These are phyloP conservation scores for Columba janthina DNA, from an alignment of 2,113 vertebrate species.

Conservation along the genomic window DNA sequence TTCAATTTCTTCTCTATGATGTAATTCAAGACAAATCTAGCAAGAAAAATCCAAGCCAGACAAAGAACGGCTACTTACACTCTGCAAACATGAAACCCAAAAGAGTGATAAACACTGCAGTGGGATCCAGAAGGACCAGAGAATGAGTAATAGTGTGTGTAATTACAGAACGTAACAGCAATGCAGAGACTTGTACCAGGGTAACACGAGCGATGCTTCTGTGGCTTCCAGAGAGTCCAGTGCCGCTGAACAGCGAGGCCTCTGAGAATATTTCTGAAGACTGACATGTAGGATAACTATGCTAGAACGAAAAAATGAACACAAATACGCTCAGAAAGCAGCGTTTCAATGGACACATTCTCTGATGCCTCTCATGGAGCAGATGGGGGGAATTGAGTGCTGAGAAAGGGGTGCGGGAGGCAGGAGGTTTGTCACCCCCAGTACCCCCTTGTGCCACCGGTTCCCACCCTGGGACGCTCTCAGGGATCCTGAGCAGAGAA, in stretches of 20 bases:
- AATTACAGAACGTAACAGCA: neutral
- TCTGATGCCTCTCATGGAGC: neutral
- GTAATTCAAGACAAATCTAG: neutral
- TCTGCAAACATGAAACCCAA: neutral
- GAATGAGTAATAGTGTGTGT: neutral
- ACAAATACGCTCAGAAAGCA: too few species aligned
- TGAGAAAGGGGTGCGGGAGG: neutral
- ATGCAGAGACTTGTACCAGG: neutral
- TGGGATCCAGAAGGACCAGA: neutral
- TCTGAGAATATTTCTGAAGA: neutral
- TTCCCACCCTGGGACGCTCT: neutral
- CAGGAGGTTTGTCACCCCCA: neutral
- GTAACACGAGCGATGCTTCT: accelerated
- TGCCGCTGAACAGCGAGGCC: neutral
- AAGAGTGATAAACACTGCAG: neutral
- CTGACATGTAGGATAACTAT: neutral
- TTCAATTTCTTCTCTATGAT: neutral
- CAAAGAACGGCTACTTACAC: neutral
- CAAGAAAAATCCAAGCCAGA: neutral
- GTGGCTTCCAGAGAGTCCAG: neutral
- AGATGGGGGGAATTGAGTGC: accelerated
- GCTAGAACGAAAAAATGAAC: neutral
- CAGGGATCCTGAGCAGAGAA: neutral
- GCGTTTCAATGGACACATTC: accelerated
- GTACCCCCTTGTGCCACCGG: neutral